Evolutionary conservation across 2,113 vertebrate species (phyloP), one percentile per base, ranked within the genome.

Genomic region (Panthera leo): DNA sequence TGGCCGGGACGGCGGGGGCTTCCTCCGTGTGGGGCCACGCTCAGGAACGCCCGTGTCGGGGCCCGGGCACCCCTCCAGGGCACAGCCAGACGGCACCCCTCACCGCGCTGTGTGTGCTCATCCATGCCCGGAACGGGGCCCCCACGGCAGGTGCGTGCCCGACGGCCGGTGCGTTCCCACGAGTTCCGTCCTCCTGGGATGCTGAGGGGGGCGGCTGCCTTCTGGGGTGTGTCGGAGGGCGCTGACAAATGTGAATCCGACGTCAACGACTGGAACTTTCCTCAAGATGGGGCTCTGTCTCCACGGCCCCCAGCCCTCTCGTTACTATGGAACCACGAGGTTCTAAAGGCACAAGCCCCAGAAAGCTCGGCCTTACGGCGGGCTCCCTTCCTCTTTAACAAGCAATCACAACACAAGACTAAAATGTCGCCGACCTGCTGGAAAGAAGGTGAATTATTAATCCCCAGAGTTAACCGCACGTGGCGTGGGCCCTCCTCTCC

Each of bases 1-100:
- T 5, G 2, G 0, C 4, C 1, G 0, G 14, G 55, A 67, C 2
- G 29, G 7, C 53, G 36, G 0, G 1, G 11, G 27, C 45, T 45
- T 27, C 14, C 8, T n/a, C 5, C 25, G 36, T 25, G 36, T 1
- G 1, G 23, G 45, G 65, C 34, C 84, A 39, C 0, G 7, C 53
- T 75, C 0, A 42, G 93, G 39, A 31, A 15, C 16, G 0, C 2
- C 10, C 0, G 5, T 23, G 51, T 67, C 29, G 4, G 25, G 39
- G 67, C 21, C 34, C 9, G 15, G 18, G 5, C 7, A 8, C 9
- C 39, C 34, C n/a, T 27, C 31, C 36, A 31, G 45, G 45, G 2
- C 3, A 76, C 29, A 68, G 55, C 73, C 82, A 11, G 5, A 5
- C 18, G 0, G n/a, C 1, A 3, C 51, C 55, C 58, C 34, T 61